Base-by-base conservation (phyloP, 2,888 invertebrate species). In the Lycocerus yunnanus region DNA sequence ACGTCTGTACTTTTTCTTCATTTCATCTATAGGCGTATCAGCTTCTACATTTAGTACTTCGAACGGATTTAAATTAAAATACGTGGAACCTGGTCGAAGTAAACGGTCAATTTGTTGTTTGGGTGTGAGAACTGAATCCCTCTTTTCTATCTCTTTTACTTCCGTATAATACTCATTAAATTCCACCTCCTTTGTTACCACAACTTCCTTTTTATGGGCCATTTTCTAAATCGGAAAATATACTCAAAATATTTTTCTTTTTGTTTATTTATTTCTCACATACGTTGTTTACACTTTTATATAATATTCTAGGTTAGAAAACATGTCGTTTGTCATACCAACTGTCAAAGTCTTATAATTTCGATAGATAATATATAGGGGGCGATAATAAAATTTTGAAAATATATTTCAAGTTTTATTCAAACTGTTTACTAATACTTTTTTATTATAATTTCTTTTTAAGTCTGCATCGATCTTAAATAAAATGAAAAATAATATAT, bases 101-200 rank as follows among this genome's bases (percentile, higher is more conserved):
- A 99, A 90, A 82, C 99, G 91, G 79, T 98, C 97, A 82, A 99
- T 97, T 90, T 99, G 99, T 89, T 98, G 98, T 86, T 94, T 94
- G 18, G 98, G 95, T 60, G 99, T 99, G 84, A 99, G 89, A 67
- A 97, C 97, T 5, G 99, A 95, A 88, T 99, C 99, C 81, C 97
- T 90, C 88, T 97, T 96, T 88, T 99, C 99, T 78, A 99, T 98
- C 90, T 97, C 95, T 90, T 99, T 99, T 71, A 99, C 97, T 92
- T 95, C 95, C 9, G 92, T 89, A 84, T 95, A 95, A 87, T 95
- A 96, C 81, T 92, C 93, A 82, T 95, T 92, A 84, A 95, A 95
- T 78, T 92, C 92, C 82, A 92, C 92, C 80, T 91, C 93, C 83
- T 91, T 92, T 63, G 78, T 77, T 24, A 74, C 74, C 24, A 74